phyloP scores from a whole-genome alignment of 1,140 invertebrate species.

The Batillaria attramentaria region DNA sequence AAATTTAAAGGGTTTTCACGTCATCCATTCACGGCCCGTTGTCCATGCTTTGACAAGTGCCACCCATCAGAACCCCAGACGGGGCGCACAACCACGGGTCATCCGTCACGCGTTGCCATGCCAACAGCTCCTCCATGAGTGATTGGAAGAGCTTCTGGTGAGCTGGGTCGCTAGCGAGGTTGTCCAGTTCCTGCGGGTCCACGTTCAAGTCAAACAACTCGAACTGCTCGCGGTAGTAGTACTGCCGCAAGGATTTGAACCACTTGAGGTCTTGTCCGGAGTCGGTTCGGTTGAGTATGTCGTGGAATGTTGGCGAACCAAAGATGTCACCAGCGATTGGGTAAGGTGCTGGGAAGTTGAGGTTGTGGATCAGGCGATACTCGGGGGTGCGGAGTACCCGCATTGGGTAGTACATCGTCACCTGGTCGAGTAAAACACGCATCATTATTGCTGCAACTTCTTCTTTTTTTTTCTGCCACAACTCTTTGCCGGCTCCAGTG shows the following conservation, averaged over 20 bases:
- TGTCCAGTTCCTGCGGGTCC: constrained; percentile 83
- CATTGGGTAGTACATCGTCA: constrained; percentile 96
- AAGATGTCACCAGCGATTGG: constrained; percentile 94
- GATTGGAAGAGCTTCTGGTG: constrained; percentile 70
- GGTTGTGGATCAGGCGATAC: constrained; percentile 90
- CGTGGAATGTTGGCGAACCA: constrained; percentile 87
- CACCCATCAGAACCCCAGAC: constrained; percentile 79
- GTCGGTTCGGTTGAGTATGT: constrained; percentile 84
- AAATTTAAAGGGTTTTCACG: no score
- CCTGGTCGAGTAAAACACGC: constrained; percentile 42
- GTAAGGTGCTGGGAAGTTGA: constrained; percentile 86
- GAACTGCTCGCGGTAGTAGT: constrained; percentile 89
- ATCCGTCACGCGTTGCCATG: constrained; percentile 83
- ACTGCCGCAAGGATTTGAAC: constrained; percentile 84
- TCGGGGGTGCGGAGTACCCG: constrained; percentile 82
- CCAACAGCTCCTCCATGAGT: constrained; percentile 76
- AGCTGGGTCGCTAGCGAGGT: constrained; percentile 78
- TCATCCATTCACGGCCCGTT: constrained; percentile 8
- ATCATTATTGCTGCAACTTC: no score
- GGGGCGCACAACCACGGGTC: constrained; percentile 92
- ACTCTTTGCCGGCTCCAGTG: no score
- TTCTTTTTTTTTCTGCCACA: no score
- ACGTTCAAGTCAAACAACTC: constrained; percentile 86
- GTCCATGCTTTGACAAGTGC: background rate
- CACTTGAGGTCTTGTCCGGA: constrained; percentile 79